These are phyloP conservation scores for Euwallacea similis DNA, from an alignment of 1,140 invertebrate species.

Conservation along the genomic window DNA sequence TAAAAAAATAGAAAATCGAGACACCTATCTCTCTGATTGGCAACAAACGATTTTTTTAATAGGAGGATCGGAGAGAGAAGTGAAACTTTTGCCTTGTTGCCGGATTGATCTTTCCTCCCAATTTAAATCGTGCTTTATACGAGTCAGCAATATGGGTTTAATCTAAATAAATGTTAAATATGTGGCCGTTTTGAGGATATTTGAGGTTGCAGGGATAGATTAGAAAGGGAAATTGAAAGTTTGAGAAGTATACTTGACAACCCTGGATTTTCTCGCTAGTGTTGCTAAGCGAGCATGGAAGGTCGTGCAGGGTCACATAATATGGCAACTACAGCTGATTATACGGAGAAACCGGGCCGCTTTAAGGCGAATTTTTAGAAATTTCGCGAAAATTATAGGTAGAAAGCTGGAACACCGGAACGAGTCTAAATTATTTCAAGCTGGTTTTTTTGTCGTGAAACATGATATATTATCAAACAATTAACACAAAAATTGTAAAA, in stretches of 20 bases:
- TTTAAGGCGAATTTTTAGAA: constrained; percentile 11
- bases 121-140: too few relatives aligned
- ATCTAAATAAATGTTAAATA: too few relatives aligned
- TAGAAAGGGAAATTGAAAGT: background rate
- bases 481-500: background rate
- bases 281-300: constrained; percentile 33
- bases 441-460: background rate
- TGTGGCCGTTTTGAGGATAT: too few relatives aligned
- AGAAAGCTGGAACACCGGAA: background rate
- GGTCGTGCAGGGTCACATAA: constrained; percentile 30
- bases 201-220: background rate
- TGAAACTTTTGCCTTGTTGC: constrained; percentile 18
- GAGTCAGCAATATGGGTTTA: too few relatives aligned
- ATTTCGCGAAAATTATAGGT: background rate
- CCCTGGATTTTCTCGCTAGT: constrained; percentile 13
- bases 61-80: constrained; percentile 18
- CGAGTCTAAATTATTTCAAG: background rate
- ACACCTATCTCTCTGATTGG: constrained; percentile 17
- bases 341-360: constrained; percentile 11
- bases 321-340: constrained; percentile 27
- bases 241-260: constrained; percentile 7
- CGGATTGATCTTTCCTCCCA: background rate
- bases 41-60: constrained; percentile 20
- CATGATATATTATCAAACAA: background rate
- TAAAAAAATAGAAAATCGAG: constrained; percentile 19